Conservation (phyloP, 2,113 vertebrate species). For the Ranitomeya imitator region DNA sequence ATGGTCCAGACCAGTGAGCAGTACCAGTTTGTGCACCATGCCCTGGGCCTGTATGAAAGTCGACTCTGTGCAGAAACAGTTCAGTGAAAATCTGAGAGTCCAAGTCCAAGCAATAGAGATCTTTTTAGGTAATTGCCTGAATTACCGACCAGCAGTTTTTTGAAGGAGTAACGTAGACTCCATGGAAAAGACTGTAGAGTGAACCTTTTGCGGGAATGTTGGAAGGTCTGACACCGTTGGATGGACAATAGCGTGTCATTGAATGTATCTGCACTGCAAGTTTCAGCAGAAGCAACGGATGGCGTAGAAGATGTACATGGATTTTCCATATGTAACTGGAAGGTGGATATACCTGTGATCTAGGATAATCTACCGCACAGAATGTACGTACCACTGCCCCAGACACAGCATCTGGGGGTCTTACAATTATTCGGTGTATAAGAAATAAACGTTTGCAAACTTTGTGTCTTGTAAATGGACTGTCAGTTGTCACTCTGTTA, state of each 20-base stretch:
- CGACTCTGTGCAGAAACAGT: constrained; percentile 80
- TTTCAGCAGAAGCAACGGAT: constrained; percentile 65
- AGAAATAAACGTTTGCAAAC: constrained; percentile 79
- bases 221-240: constrained; percentile 54
- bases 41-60: constrained; percentile 86
- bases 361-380: constrained; percentile 65
- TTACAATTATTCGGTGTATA: constrained; percentile 72
- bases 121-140: constrained; percentile 70
- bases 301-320: constrained; percentile 61
- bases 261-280: constrained; percentile 71
- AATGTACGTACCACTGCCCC: constrained; percentile 67
- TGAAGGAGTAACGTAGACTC: constrained; percentile 65
- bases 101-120: constrained; percentile 39
- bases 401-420: constrained; percentile 60
- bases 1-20: constrained; percentile 99
- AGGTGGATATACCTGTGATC: constrained; percentile 68
- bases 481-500: constrained; percentile 75
- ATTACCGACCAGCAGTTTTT: constrained; percentile 73
- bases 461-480: constrained; percentile 82
- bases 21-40: constrained; percentile 96
- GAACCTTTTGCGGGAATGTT: constrained; percentile 59
- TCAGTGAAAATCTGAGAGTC: constrained; percentile 73
- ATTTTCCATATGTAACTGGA: constrained; percentile 62
- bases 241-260: constrained; percentile 66
- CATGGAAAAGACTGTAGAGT: constrained; percentile 60